A percentile compares a stretch with the other conserved stretches of the same genome.
These are phyloP conservation scores for Protobothrops flavoviridis DNA, from an alignment of 2,113 vertebrate species.

Conservation along the genomic window DNA sequence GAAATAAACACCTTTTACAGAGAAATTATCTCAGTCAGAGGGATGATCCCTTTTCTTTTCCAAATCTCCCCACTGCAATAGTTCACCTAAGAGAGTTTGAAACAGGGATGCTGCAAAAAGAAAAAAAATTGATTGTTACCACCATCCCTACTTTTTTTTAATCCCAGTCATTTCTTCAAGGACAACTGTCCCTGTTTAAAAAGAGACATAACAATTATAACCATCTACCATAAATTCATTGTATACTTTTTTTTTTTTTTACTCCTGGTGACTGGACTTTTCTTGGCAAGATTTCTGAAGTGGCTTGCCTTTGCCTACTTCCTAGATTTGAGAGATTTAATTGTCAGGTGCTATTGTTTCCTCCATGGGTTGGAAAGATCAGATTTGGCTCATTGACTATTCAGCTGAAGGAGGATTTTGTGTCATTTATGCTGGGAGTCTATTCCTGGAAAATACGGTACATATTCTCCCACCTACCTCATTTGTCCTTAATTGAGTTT, in stretches of 20 bases:
- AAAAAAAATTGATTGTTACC: not conserved
- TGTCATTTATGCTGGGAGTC: not conserved
- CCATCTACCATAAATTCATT: not conserved
- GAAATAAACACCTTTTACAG: not conserved
- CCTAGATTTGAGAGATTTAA: not conserved
- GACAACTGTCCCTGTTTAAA: not conserved
- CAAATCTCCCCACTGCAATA: not conserved
- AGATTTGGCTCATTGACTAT: not conserved
- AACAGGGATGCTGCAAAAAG: not conserved
- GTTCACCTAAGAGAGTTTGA: not conserved
- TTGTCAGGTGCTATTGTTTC: not conserved
- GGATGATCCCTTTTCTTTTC: not conserved
- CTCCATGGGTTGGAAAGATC: too few relatives aligned
- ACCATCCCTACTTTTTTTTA: not conserved
- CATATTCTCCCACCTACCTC: not conserved
- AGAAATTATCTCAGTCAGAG: not conserved
- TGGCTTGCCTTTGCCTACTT: not conserved
- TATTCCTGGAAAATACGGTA: not conserved
- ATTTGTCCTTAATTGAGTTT: not conserved
- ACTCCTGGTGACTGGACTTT: not conserved
- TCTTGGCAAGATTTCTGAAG: not conserved
- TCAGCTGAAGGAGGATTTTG: not conserved
- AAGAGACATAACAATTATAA: not conserved
- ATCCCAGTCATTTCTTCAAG: not conserved
- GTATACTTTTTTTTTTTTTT: not conserved